phyloP scores from a whole-genome alignment of 2,797 vertebrate species.

The Spondyliosoma cantharus region DNA sequence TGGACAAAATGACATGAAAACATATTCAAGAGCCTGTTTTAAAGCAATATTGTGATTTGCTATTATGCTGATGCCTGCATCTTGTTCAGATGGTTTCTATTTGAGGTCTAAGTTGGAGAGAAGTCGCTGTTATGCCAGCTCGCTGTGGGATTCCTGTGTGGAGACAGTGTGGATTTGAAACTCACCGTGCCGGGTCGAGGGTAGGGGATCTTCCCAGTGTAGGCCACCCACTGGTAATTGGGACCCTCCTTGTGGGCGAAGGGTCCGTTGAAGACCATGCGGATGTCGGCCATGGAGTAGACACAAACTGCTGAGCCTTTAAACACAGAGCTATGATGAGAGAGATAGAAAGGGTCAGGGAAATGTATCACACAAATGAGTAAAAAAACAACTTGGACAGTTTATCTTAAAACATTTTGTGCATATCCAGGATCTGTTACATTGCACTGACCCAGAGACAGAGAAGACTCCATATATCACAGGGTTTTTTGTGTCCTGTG shows the following conservation, averaged over 20 bases:
- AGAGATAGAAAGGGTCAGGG: conserved; percentile 1
- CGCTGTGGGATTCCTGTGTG: conserved; percentile 21
- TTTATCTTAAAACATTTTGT: not conserved
- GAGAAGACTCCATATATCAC: conserved; percentile 98
- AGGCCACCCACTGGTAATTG: conserved; percentile 99
- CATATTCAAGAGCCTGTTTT: not conserved
- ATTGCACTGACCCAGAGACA: conserved; percentile 90
- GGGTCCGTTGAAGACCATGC: conserved; percentile 99
- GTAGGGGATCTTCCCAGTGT: conserved; percentile 97
- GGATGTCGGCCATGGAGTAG: conserved; percentile 98
- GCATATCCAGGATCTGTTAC: not conserved
- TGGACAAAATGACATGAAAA: conserved; percentile 10
- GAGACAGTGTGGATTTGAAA: conserved; percentile 32
- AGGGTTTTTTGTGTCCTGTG: conserved; percentile 96
- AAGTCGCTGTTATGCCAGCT: conserved; percentile 46
- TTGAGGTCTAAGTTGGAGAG: conserved; percentile 37
- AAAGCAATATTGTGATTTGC: conserved; percentile 13
- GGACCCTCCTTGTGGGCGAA: conserved; percentile 99
- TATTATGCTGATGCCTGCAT: conserved; percentile 36
- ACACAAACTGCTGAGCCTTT: conserved; percentile 98
- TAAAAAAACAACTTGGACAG: not conserved
- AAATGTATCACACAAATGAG: not conserved
- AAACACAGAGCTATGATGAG: conserved; percentile 90
- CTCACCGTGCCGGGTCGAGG: conserved; percentile 97
- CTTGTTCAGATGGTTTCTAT: conserved; percentile 50